Evolutionary conservation across 1,140 invertebrate species (phyloP).

Genomic region (Pectinophora gossypiella): DNA sequence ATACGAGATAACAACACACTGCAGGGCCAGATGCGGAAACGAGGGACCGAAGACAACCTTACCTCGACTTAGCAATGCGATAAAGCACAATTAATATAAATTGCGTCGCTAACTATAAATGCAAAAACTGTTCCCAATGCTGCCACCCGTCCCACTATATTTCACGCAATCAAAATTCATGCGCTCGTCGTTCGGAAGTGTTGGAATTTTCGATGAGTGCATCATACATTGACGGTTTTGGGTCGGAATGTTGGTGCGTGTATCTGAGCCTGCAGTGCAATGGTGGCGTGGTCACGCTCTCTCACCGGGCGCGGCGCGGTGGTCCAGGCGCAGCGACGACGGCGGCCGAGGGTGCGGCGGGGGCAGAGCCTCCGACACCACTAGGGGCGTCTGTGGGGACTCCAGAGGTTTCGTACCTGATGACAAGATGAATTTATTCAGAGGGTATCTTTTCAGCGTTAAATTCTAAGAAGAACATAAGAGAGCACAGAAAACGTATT

Average conservation of each 20-base stretch:
- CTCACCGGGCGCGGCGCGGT: constrained; percentile 81
- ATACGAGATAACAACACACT: constrained; percentile 44
- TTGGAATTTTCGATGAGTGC: no score
- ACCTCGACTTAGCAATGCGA: no score
- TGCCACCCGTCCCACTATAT: no score
- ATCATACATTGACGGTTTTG: constrained; percentile 15
- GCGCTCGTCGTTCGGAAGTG: no score
- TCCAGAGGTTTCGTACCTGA: constrained; percentile 86
- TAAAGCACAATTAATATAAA: no score
- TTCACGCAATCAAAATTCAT: no score
- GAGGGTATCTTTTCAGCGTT: no score
- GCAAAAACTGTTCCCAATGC: constrained; percentile 24
- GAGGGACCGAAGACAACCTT: not conserved
- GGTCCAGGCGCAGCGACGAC: constrained; percentile 73
- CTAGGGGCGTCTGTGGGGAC: constrained; percentile 87
- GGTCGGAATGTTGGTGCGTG: constrained; percentile 49
- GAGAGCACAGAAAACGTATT: no score
- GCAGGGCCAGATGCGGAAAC: constrained; percentile 45
- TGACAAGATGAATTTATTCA: constrained; percentile 11
- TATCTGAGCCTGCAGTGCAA: constrained; percentile 59
- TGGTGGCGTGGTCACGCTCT: constrained; percentile 64
- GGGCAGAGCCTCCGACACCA: constrained; percentile 67
- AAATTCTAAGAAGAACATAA: no score
- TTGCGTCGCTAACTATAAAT: no score
- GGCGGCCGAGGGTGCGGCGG: constrained; percentile 74